Conservation (phyloP, 2,113 vertebrate genomes). For the Trichechus manatus region DNA sequence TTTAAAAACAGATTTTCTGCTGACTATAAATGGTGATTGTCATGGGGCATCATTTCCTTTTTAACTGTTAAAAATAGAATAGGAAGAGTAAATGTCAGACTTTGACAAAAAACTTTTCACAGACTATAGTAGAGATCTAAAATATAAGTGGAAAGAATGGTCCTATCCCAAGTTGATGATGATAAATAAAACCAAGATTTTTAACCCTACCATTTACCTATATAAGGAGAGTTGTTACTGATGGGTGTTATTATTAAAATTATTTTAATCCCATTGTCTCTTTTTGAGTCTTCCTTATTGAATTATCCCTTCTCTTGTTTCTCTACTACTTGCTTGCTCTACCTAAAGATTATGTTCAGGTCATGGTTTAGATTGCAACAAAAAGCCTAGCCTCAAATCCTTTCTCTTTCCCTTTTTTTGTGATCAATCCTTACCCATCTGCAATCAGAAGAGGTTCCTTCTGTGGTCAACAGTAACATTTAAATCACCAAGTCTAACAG, state of each 20-base stretch:
- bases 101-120: background rate
- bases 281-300: background rate
- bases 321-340: background rate
- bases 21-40: slow-evolving; percentile 12
- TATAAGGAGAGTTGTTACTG: background rate
- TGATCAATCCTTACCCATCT: background rate
- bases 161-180: background rate
- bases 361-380: background rate
- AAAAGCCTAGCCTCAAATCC: background rate
- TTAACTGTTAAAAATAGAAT: slow-evolving; percentile 19
- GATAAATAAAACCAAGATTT: slow-evolving; percentile 32
- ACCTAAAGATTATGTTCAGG: background rate
- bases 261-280: background rate
- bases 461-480: background rate
- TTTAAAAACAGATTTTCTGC: slow-evolving; percentile 54
- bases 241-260: background rate
- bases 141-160: background rate
- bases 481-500: background rate
- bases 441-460: background rate
- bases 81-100: background rate
- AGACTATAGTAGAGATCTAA: background rate
- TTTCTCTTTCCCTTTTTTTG: background rate
- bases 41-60: background rate
- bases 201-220: background rate
- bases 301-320: slow-evolving; percentile 8